Evolutionary conservation across 2,888 invertebrate species (phyloP), one percentile per base, ranked within the genome.

Genomic region (Romanomermis culicivorax): DNA sequence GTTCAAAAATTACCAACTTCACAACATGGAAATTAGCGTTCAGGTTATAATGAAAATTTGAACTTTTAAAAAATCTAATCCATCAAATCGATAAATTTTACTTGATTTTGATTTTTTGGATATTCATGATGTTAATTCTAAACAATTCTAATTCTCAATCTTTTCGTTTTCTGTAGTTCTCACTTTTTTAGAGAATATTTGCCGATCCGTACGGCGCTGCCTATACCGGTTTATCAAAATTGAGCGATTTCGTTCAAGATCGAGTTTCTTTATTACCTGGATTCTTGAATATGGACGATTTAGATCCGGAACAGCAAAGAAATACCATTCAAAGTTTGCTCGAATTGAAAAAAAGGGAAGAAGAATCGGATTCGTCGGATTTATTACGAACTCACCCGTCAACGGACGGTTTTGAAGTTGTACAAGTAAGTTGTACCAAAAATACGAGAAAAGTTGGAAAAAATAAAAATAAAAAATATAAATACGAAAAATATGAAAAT

Each of bases 181-280:
- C 7, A 7, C n/a, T 59, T 30, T 56, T 48, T 62, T 66, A 51
- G 64, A 75, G 74, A 70, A 74, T 76, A 59, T 66, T 73, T 58
- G 74, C 78, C 57, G 76, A 83, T 65, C 86, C 88, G 0, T 83
- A 83, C 65, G 82, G 82, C 65, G 81, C 84, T 1, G 82, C 86
- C 0, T 69, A 85, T 74, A 83, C 82, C 64, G 82, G 85, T 1
- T 85, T 88, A 70, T 81, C 85, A 26, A 86, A 85, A 72, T 77
- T 88, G 26, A 81, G 84, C 14, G 82, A 83, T 71, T 80, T 81
- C 65, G 78, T 78, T 62, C 69, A 78, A 75, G 76, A 77, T 71
- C 73, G 66, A 23, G n/a, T n/a, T n/a, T n/a, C n/a, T n/a, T 59
- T 70, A 36, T 54, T 69, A 53, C 61, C 63, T 23, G 62, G 63